Conservation (phyloP, 2,113 vertebrate genomes). For the Cochlearius cochlearius region DNA sequence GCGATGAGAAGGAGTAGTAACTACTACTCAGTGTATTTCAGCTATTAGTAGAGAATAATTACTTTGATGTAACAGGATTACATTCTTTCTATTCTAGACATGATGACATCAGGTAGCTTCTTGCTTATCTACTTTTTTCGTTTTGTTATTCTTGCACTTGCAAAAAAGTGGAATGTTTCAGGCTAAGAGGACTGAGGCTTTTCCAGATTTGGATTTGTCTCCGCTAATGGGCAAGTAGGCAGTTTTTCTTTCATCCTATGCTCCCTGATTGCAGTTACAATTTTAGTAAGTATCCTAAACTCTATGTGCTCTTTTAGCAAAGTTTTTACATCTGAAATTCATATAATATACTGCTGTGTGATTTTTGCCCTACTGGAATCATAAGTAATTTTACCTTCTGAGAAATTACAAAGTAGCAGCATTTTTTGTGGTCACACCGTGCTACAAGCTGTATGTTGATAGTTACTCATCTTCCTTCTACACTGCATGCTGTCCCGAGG, state of each 20-base stretch:
- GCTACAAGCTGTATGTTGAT: not conserved
- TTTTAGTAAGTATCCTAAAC: not conserved
- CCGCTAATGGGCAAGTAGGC: not conserved
- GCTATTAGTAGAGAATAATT: not conserved
- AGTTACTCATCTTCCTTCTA: not conserved
- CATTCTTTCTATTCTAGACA: not conserved
- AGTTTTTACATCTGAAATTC: not conserved
- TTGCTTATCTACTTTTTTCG: not conserved
- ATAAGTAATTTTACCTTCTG: not conserved
- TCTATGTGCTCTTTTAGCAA: not conserved
- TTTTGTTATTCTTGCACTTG: not conserved
- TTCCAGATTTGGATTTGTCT: not conserved
- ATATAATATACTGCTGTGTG: not conserved
- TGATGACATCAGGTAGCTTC: not conserved
- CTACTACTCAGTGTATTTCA: not conserved
- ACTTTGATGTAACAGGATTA: not conserved
- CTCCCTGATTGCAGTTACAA: not conserved
- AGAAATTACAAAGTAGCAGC: not conserved
- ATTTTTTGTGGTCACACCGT: not conserved
- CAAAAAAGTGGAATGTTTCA: not conserved
- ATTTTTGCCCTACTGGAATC: not conserved
- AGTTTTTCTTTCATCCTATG: not conserved
- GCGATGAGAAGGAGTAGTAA: not conserved
- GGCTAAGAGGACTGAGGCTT: not conserved
- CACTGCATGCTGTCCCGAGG: not conserved